phyloP scores from a whole-genome alignment of 2,888 invertebrate genomes.

The Bellardia pandia region DNA sequence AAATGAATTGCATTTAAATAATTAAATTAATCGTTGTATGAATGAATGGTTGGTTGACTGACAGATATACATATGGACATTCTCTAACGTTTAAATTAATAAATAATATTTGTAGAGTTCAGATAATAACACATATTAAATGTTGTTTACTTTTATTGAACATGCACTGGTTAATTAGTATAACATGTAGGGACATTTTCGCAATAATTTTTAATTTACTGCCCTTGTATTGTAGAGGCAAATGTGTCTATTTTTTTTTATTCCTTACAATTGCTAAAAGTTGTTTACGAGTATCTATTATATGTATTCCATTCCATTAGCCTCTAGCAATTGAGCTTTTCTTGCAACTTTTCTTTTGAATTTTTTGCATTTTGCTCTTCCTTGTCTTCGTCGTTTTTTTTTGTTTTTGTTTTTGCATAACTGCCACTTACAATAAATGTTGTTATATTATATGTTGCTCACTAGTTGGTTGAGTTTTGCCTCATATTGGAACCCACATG shows the following conservation, averaged over 20 bases:
- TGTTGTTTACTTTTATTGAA: not conserved
- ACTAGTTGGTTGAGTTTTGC: not conserved
- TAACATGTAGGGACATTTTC: not conserved
- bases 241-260: not conserved
- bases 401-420: not conserved
- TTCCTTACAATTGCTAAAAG: not conserved
- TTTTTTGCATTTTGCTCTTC: not conserved
- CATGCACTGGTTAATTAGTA: not conserved
- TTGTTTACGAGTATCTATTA: slow-evolving; percentile 10
- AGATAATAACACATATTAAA: not conserved
- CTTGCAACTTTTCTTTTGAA: not conserved
- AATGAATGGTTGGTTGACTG: not conserved
- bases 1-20: slow-evolving; percentile 50
- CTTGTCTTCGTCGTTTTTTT: not conserved
- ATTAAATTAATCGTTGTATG: slow-evolving; percentile 26
- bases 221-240: not conserved
- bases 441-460: not conserved
- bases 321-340: slow-evolving; percentile 14
- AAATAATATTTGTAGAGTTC: not conserved
- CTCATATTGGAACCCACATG: not conserved
- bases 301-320: slow-evolving; percentile 9
- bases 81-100: not conserved
- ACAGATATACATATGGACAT: not conserved
- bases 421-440: slow-evolving; percentile 5
- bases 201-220: not conserved